Conservation (phyloP, 2,113 vertebrate genomes). For the Pygathrix nemaeus region DNA sequence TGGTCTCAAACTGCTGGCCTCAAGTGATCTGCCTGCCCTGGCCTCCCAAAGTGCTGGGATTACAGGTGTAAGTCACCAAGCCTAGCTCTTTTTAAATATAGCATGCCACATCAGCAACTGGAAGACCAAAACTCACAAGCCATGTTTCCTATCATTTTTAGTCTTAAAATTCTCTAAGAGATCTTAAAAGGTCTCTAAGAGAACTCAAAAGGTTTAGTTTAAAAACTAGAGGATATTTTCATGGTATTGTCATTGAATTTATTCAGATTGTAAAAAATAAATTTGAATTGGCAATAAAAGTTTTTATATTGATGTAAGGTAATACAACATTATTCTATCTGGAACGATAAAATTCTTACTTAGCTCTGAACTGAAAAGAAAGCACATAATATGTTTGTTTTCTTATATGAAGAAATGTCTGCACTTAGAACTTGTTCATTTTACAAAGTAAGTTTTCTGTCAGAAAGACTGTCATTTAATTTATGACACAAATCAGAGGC, state of each 20-base stretch:
- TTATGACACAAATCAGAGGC: constrained; percentile 6
- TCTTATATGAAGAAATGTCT: constrained; percentile 4
- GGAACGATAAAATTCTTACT: constrained; percentile 30
- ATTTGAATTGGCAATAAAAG: not conserved
- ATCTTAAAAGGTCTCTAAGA: not conserved
- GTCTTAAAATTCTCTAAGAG: not conserved
- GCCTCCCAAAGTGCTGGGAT: no score
- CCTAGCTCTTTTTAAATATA: not conserved
- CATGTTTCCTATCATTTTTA: not conserved
- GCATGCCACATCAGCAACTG: not conserved
- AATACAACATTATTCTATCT: not conserved
- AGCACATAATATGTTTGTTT: constrained; percentile 23
- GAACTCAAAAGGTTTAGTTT: not conserved
- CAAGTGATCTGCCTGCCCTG: no score
- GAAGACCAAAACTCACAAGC: not conserved
- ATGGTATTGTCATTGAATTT: not conserved
- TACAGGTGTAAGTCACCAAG: no score
- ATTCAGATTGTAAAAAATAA: not conserved
- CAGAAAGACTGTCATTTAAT: not conserved
- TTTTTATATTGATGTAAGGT: not conserved
- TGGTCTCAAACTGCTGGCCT: no score
- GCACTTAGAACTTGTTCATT: not conserved
- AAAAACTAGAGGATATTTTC: constrained; percentile 22
- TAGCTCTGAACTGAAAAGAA: constrained; percentile 46
- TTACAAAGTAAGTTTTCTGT: not conserved